Evolutionary conservation across 2,113 vertebrate genomes (phyloP), one percentile per base, ranked within the genome.

Genomic region (Ia io): DNA sequence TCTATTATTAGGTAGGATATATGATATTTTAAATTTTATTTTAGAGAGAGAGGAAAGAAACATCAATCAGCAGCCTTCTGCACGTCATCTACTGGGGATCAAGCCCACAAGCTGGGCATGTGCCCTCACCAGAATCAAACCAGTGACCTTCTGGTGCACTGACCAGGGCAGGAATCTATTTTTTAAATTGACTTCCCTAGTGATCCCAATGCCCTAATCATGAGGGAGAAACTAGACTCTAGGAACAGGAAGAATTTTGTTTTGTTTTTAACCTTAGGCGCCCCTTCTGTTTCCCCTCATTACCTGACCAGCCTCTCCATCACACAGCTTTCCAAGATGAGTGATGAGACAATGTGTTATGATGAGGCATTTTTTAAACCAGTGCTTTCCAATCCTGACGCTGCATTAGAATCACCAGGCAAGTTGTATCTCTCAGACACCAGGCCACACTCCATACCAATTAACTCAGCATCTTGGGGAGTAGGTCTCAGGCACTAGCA

Each of bases 131-230:
- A 59, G 56, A 59, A 59, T 59, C 56, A 3, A 59, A 59, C 56
- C 56, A 59, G 56, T 59, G 56, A 59, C 56, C 56, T 59, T 59
- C 56, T 59, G 56, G 9, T 9, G 56, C 56, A 59, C 56, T 9
- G 9, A 59, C 56, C 56, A 59, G 56, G 56, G 22, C 6, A 47
- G 25, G 42, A 28, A 65, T 84, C 47, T 93, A 59, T 32, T 88
- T 94, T 77, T 83, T 16, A 92, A 90, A 65, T 40, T 42, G 5
- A 73, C 28, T 84, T 84, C 47, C 51, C 67, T 61, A 70, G 32
- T 1, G 25, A 70, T 42, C 51, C 32, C 67, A 20, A 53, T 25
- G n/a, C 2, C 18, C 35, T 20, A 42, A 42, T 3, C 8, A 30
- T 30, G 11, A 25, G 51, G 32, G 2, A 61, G 32, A 93, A 73